These are phyloP conservation scores for Penaeus indicus DNA, from an alignment of 1,140 invertebrate species.

Conservation along the genomic window DNA sequence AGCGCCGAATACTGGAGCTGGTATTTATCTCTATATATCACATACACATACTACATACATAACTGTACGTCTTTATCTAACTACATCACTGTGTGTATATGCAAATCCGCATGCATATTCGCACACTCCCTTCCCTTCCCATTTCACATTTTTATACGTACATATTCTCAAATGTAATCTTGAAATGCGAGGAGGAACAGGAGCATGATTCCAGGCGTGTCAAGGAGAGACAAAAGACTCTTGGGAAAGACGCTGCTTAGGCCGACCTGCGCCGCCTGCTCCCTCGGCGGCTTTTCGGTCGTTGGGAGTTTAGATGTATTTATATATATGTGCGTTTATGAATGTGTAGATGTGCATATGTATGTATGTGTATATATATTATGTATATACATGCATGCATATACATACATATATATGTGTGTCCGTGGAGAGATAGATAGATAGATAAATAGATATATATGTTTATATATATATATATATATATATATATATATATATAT, in stretches of 20 bases:
- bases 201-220: too few relatives aligned
- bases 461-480: slow-evolving; percentile 1
- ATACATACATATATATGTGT: background rate
- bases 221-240: too few relatives aligned
- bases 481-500: slow-evolving; percentile 18
- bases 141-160: too few relatives aligned
- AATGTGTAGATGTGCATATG: background rate
- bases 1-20: background rate
- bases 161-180: too few relatives aligned
- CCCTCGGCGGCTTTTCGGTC: too few relatives aligned
- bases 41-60: background rate
- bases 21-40: background rate
- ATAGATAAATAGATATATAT: background rate
- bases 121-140: background rate
- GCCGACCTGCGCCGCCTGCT: too few relatives aligned
- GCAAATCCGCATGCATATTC: background rate
- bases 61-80: background rate
- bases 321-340: background rate
- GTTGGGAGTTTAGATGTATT: background rate
- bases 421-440: background rate
- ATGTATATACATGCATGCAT: background rate
- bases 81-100: background rate
- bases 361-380: background rate
- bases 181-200: too few relatives aligned
- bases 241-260: too few relatives aligned